Conservation (phyloP, 2,113 vertebrate genomes). For the Micromys minutus region DNA sequence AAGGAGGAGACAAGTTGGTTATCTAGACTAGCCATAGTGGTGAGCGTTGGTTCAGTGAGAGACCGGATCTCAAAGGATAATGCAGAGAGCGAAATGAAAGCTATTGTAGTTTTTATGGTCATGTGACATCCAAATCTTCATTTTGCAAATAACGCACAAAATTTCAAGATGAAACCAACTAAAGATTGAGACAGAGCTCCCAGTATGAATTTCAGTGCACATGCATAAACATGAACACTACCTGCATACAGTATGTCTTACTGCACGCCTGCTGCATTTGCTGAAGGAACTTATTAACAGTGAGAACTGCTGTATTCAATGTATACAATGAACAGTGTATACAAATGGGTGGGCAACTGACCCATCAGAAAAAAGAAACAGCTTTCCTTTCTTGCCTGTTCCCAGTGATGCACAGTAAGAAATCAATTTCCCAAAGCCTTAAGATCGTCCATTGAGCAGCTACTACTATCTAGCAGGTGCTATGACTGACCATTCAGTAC, state of each 20-base stretch:
- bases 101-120: not conserved
- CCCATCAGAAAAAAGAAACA: not conserved
- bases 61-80: not conserved
- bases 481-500: not conserved
- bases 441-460: not conserved
- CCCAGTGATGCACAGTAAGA: not conserved
- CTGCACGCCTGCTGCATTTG: not conserved
- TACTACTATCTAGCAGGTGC: not conserved
- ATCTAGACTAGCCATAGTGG: too few relatives aligned
- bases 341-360: not conserved
- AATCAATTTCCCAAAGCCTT: not conserved
- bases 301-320: not conserved
- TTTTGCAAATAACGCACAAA: not conserved
- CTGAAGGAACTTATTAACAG: not conserved
- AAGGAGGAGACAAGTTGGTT: not conserved
- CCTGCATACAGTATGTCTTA: not conserved
- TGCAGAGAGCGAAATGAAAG: not conserved
- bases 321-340: too few relatives aligned
- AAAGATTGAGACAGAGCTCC: not conserved
- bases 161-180: conserved; percentile 1
- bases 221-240: not conserved
- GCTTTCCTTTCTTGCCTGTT: not conserved
- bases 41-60: not conserved
- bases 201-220: not conserved
- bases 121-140: not conserved